Base-by-base conservation (phyloP, 2,888 invertebrate species). In the Ecliptopera silaceata region DNA sequence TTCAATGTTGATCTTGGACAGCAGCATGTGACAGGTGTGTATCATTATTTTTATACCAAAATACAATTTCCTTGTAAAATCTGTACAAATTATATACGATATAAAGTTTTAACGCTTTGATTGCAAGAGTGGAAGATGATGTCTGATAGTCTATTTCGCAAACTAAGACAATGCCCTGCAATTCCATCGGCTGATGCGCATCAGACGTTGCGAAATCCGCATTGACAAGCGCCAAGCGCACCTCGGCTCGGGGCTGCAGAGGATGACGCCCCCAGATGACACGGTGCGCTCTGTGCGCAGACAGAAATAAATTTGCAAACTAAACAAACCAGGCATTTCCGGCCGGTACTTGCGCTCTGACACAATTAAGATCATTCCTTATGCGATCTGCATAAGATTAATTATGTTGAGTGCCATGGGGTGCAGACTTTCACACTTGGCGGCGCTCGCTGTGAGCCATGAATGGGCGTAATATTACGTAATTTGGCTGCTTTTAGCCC, bases 251-350 rank as follows among this genome's bases (percentile, higher is more conserved):
- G 70, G 71, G 77, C 75, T 74, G 75, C 71, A 75, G 75, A 85
- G 82, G 84, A 85, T 87, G 86, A 88, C 85, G 86, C 82, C 79
- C 82, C 74, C 83, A 83, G 83, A 84, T 87, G 86, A 88, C 88
- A 88, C 80, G 75, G 80, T 70, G 68, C 49, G 44, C 74, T 76
- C 80, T 75, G 80, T 70, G 68, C 49, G 42, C 74, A 77, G 80
- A 82, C 85, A 79, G 77, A 90, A 90, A 91, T 91, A 91, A 89
- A 83, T 87, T 73, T 80, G 87, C 86, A 88, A 83, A 69, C 83
- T 83, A 88, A 88, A 90, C 87, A 89, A 86, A 85, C 79, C 79
- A 68, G 82, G 84, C 79, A 84, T 88, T 89, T 88, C 90, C 89
- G 88, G 80, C 80, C 81, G 74, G 71, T 82, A 82, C 79, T 78